phyloP scores from a whole-genome alignment of 1,140 invertebrate species.

The Anastatus disparis region DNA sequence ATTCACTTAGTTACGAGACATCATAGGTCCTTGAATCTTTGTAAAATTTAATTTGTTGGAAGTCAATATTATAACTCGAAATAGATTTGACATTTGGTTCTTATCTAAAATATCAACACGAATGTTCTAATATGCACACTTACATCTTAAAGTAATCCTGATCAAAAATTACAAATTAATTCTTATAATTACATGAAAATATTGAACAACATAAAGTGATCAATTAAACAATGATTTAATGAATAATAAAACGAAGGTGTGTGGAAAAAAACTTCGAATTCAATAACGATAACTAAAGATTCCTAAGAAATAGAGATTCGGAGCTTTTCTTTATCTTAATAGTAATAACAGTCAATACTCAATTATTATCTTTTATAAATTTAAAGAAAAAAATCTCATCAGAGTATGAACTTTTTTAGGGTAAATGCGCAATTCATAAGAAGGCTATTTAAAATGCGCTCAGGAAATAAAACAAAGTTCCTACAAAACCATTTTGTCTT shows the following conservation, averaged over 20 bases:
- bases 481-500: constrained; percentile 39
- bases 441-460: constrained; percentile 19
- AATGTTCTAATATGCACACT: constrained; percentile 8
- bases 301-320: constrained; percentile 9
- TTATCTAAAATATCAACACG: constrained; percentile 10
- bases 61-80: constrained; percentile 34
- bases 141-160: constrained; percentile 1
- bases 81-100: constrained; percentile 26
- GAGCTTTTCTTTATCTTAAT: not conserved
- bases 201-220: not conserved
- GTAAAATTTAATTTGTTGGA: constrained; percentile 23
- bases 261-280: constrained; percentile 17
- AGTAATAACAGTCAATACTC: constrained; percentile 4
- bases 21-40: constrained; percentile 27
- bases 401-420: constrained; percentile 14
- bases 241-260: constrained; percentile 33
- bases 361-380: constrained; percentile 29
- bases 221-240: constrained; percentile 28
- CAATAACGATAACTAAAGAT: constrained; percentile 5
- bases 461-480: constrained; percentile 38
- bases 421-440: constrained; percentile 31
- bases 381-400: constrained; percentile 30
- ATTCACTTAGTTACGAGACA: constrained; percentile 27
- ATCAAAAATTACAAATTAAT: constrained; percentile 24
- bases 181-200: constrained; percentile 10